These are phyloP conservation scores for Cardiocondyla obscurior DNA, from an alignment of 1,140 invertebrate genomes.

Conservation along the genomic window DNA sequence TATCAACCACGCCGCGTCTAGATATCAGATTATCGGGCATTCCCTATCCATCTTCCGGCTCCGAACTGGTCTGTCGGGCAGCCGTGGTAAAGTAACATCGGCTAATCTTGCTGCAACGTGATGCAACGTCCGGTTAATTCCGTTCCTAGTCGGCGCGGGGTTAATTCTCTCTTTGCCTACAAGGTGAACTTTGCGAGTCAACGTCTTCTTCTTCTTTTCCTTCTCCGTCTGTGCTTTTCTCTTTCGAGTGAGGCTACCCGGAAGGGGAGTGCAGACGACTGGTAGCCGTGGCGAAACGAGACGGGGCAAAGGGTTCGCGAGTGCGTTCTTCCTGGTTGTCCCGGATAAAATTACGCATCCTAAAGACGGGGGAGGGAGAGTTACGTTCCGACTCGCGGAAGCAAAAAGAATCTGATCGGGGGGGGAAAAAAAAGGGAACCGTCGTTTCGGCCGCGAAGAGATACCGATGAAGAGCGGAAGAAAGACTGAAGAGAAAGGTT, in stretches of 20 bases:
- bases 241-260: slow-evolving; percentile 35
- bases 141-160: slow-evolving; percentile 41
- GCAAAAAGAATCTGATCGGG: slow-evolving; percentile 24
- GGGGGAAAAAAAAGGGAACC: slow-evolving; percentile 29
- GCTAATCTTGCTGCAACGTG: slow-evolving; percentile 53
- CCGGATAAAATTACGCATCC: slow-evolving; percentile 73
- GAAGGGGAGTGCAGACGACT: slow-evolving; percentile 43
- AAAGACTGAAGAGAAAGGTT: slow-evolving; percentile 52
- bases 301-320: slow-evolving; percentile 59
- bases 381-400: slow-evolving; percentile 30
- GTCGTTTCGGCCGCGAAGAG: not conserved
- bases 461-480: slow-evolving; percentile 53
- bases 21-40: slow-evolving; percentile 66
- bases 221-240: not conserved
- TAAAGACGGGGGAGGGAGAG: slow-evolving; percentile 28
- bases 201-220: slow-evolving; percentile 57
- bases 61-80: slow-evolving; percentile 55
- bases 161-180: slow-evolving; percentile 54
- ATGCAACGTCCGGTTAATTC: slow-evolving; percentile 56
- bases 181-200: slow-evolving; percentile 61
- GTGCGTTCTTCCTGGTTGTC: slow-evolving; percentile 70
- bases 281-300: slow-evolving; percentile 44
- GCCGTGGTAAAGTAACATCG: slow-evolving; percentile 16
- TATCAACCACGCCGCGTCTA: slow-evolving; percentile 35
- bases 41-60: slow-evolving; percentile 61